Conservation (phyloP, 2,113 vertebrate species). For the Rhinolophus sinicus region DNA sequence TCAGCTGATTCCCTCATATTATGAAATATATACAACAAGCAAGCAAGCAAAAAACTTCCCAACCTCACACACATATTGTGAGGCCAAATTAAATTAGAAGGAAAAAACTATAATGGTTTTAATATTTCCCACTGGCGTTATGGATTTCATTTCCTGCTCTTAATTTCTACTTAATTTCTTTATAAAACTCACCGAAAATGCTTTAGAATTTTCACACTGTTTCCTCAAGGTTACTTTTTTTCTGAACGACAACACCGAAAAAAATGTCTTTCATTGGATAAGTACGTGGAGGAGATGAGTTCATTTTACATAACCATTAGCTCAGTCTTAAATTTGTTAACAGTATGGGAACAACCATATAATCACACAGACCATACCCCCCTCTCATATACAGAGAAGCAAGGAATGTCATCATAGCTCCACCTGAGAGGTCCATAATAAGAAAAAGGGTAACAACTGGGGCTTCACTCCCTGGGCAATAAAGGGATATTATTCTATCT, state of each 20-base stretch:
- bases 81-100: neutral
- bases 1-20: neutral
- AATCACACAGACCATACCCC: neutral
- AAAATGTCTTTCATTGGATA: neutral
- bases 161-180: conserved; percentile 37
- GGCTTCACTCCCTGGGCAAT: neutral
- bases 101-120: neutral
- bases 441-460: neutral
- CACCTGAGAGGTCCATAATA: neutral
- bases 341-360: neutral
- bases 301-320: neutral
- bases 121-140: neutral
- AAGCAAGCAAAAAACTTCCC: neutral
- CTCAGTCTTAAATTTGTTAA: neutral
- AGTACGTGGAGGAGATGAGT: neutral
- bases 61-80: neutral
- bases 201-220: neutral
- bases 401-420: neutral
- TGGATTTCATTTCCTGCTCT: conserved; percentile 32
- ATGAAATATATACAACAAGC: neutral
- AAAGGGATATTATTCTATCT: neutral
- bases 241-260: neutral
- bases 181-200: neutral
- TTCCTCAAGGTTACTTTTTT: conserved; percentile 13
- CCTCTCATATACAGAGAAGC: neutral